Evolutionary conservation across 2,113 vertebrate genomes (phyloP).

Genomic region (Catharus fuscescens): DNA sequence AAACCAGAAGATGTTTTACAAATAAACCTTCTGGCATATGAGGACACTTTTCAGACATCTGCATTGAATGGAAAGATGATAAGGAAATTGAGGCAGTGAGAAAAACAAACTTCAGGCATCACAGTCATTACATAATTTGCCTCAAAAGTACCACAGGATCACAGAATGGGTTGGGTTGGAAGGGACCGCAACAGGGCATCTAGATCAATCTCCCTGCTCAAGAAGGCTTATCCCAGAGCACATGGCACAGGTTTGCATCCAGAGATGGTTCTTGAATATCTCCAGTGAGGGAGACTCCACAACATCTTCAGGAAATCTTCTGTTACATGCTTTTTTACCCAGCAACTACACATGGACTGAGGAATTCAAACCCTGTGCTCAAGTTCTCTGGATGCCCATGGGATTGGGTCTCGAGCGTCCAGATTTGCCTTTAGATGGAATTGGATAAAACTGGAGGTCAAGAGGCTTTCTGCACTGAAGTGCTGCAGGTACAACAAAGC

Average conservation of each 20-base stretch:
- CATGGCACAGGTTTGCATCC: background rate
- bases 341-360: background rate
- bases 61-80: background rate
- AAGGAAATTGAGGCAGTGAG: background rate
- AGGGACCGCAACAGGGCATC: background rate
- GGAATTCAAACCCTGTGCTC: background rate
- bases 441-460: background rate
- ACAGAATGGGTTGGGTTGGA: background rate
- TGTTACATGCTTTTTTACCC: background rate
- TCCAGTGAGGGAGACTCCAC: background rate
- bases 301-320: background rate
- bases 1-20: background rate
- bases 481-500: background rate
- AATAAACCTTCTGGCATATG: background rate
- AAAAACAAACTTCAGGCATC: background rate
- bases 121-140: background rate
- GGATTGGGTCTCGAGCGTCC: background rate
- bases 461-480: background rate
- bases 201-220: background rate
- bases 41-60: background rate
- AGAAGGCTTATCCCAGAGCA: background rate
- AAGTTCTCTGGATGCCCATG: background rate
- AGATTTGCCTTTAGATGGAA: background rate
- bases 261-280: accelerated
- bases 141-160: background rate